These are phyloP conservation scores for Lasaia peninsularis DNA, from an alignment of 1,140 invertebrate genomes.

Conservation along the genomic window DNA sequence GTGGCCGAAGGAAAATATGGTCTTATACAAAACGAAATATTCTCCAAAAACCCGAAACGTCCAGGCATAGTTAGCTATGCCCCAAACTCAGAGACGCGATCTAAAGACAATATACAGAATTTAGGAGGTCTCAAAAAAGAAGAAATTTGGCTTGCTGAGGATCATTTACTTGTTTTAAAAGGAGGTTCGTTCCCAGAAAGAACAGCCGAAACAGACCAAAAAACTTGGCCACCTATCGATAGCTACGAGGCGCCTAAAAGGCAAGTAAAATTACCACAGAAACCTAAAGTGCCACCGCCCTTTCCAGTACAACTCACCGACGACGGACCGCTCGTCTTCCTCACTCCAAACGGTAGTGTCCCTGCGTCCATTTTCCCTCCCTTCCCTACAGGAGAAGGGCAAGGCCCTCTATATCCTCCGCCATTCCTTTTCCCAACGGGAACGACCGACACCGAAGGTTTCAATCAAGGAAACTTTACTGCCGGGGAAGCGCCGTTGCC, in stretches of 20 bases:
- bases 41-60: constrained; percentile 80
- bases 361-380: constrained; percentile 69
- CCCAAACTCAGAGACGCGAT: constrained; percentile 84
- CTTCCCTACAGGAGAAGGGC: constrained; percentile 78
- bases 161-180: constrained; percentile 89
- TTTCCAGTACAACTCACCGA: constrained; percentile 91
- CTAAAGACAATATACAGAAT: constrained; percentile 86
- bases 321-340: constrained; percentile 86
- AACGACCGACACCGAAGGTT: constrained; percentile 70
- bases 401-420: constrained; percentile 76
- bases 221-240: constrained; percentile 88
- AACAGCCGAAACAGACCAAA: constrained; percentile 54
- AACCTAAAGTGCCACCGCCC: constrained; percentile 89
- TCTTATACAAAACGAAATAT: constrained; percentile 90
- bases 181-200: constrained; percentile 84
- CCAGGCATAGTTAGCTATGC: constrained; percentile 90
- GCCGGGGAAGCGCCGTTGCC: constrained; percentile 79
- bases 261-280: constrained; percentile 86
- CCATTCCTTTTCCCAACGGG: constrained; percentile 77
- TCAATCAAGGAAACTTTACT: constrained; percentile 79
- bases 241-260: constrained; percentile 87
- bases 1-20: constrained; percentile 93
- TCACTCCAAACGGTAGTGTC: constrained; percentile 81
- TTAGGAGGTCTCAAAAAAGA: constrained; percentile 89
- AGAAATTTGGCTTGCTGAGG: constrained; percentile 93